Evolutionary conservation across 2,797 vertebrate species (phyloP).

Genomic region (Crocodylus rhombifer): DNA sequence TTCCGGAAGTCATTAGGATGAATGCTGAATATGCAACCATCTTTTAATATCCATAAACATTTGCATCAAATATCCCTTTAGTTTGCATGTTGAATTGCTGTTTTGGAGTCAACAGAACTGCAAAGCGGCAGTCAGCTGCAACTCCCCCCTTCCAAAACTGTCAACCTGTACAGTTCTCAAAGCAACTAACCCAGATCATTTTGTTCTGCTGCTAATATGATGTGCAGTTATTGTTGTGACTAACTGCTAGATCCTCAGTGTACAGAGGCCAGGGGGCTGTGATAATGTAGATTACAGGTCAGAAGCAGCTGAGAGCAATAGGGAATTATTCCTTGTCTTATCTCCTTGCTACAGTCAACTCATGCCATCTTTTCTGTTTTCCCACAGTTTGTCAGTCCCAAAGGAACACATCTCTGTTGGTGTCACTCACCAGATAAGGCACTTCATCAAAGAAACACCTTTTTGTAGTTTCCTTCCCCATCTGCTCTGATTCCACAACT

Average conservation of each 20-base stretch:
- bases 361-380: neutral
- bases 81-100: neutral
- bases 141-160: accelerated
- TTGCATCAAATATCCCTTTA: accelerated
- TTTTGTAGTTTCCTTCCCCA: neutral
- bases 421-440: conserved; percentile 61
- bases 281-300: conserved; percentile 74
- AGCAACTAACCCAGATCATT: neutral
- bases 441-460: neutral
- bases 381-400: conserved; percentile 17
- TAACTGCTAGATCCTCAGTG: accelerated
- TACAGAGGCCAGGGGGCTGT: conserved; percentile 52
- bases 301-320: conserved; percentile 46
- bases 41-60: accelerated
- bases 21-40: neutral
- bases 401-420: neutral
- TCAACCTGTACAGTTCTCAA: accelerated
- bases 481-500: neutral
- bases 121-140: neutral
- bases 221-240: neutral
- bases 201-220: neutral
- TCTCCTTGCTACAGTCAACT: conserved; percentile 51
- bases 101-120: neutral
- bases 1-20: neutral
- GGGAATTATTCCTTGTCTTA: conserved; percentile 72